phyloP scores from a whole-genome alignment of 1,140 invertebrate genomes.

The Leptopilina boulardi region DNA sequence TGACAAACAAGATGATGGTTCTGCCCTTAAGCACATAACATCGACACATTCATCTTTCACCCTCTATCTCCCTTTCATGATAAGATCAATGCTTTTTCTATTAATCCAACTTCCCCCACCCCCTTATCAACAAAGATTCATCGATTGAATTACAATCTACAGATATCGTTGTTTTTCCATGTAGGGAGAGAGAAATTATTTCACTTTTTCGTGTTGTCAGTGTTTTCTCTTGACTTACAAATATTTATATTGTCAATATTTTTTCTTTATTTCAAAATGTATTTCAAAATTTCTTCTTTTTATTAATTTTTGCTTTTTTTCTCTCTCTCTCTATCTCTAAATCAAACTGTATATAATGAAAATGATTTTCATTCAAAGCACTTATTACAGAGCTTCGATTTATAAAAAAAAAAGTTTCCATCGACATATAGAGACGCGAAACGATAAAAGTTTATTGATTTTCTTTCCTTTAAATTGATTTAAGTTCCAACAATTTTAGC shows the following conservation, averaged over 20 bases:
- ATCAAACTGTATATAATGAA: too few species aligned
- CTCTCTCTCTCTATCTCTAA: too few species aligned
- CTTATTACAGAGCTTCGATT: not conserved
- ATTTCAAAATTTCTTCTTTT: too few species aligned
- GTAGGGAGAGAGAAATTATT: too few species aligned
- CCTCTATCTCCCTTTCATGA: not conserved
- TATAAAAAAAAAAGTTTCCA: not conserved
- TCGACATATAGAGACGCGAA: not conserved
- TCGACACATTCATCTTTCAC: not conserved
- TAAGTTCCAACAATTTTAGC: not conserved
- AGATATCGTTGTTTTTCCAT: not conserved
- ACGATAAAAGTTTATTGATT: slow-evolving; percentile 1
- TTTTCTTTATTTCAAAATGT: too few species aligned
- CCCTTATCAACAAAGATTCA: not conserved
- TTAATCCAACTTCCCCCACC: not conserved
- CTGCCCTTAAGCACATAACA: slow-evolving; percentile 52
- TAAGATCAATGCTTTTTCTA: not conserved
- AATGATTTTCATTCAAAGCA: not conserved
- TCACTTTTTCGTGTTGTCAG: too few species aligned
- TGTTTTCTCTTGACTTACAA: too few species aligned
- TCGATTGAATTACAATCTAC: not conserved
- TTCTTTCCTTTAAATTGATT: not conserved
- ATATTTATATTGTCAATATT: too few species aligned
- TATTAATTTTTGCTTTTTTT: too few species aligned
- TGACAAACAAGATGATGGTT: slow-evolving; percentile 62